These are phyloP conservation scores for Erythrocercus mccallii DNA, from an alignment of 2,113 vertebrate species.

Conservation along the genomic window DNA sequence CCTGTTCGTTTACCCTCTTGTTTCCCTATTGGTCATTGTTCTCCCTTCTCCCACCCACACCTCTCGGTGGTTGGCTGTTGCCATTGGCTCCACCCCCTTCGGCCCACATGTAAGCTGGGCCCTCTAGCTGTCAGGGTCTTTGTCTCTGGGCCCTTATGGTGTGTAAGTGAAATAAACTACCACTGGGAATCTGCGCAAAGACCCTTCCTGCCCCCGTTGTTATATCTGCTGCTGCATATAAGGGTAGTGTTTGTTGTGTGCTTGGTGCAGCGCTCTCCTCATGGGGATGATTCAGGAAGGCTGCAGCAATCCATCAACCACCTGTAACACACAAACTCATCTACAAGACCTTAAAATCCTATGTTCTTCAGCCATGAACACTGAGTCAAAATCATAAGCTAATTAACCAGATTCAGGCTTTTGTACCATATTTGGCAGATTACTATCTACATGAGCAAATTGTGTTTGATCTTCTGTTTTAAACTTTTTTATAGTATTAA, in stretches of 20 bases:
- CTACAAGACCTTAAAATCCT: neutral
- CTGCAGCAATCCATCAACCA: neutral
- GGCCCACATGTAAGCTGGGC: neutral
- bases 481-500: constrained; percentile 1
- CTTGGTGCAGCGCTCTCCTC: neutral
- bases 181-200: neutral
- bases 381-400: neutral
- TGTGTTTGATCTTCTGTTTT: neutral
- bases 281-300: neutral
- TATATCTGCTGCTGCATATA: neutral
- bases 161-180: too few species aligned
- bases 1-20: neutral
- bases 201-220: neutral
- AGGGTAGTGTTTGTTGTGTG: neutral
- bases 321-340: neutral
- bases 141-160: neutral
- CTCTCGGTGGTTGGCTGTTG: neutral
- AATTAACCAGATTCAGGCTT: neutral
- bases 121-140: accelerated
- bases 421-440: neutral
- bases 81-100: neutral
- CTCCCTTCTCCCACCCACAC: neutral
- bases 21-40: neutral
- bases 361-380: neutral
- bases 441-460: neutral